Evolutionary conservation across 2,888 invertebrate species (phyloP), one percentile per base, ranked within the genome.

Genomic region (Drosophila infuscata): DNA sequence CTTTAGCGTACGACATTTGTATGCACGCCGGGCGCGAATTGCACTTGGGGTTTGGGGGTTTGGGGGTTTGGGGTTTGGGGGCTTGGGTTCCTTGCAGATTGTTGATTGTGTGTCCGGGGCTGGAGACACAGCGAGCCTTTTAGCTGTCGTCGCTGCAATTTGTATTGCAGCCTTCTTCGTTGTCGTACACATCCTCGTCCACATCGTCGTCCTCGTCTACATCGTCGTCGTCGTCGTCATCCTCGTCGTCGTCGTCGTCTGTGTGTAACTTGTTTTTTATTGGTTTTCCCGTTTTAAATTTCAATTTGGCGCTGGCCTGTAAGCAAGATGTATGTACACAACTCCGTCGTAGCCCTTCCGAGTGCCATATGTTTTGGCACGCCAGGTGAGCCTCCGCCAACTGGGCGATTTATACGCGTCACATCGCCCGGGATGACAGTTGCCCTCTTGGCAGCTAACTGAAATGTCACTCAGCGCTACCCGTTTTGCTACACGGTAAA

Each of bases 111-210:
- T 53, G 53, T 59, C 54, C 33, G 52, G 67, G 49, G 58, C 52
- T 49, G 17, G 79, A 32, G 32, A 30, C 38, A 38, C 12, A 15
- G n/a, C 38, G 56, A 51, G 51, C 30, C 86, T 82, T 84, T 86
- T 81, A 90, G 88, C 90, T 91, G 91, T 91, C 91, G 91, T 91
- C 91, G 81, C 83, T 88, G 91, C 91, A 89, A 89, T 89, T 89
- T 89, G 88, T 89, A 90, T 89, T 89, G 90, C 85, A 80, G 78
- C 74, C 78, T 58, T 33, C 67, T 46, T 61, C 49, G 30, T 54
- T 30, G 59, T 64, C 49, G 36, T 61, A 52, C 41, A 36, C 51
- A 32, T 52, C 36, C 56, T 64, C 49, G 36, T 61, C 56, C 41
- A 36, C 51, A 32, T 52, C 36, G 25, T 25, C 25, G 36, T 36